Base-by-base conservation (phyloP, 1,140 invertebrate genomes). In the Zaprionus inermis region DNA sequence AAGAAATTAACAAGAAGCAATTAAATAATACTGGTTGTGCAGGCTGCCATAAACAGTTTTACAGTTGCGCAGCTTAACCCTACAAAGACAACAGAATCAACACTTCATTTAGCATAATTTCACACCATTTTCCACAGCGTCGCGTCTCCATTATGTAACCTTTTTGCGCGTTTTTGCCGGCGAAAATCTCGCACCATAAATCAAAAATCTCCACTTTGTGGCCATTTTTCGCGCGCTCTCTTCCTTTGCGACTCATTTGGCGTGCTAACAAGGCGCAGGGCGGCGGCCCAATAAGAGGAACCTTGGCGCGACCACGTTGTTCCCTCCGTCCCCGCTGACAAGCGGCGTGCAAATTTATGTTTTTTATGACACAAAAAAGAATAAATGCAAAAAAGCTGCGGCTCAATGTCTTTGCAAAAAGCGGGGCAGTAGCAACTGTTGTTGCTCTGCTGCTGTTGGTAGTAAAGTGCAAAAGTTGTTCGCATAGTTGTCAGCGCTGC, bases 401-500 rank as follows among this genome's bases (percentile, higher is more conserved):
- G 22, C 54, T 55, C 65, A 69, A 72, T 76, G 64, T 76, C 63
- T 75, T 74, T 65, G 59, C 38, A 60, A 60, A 67, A 70, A 60
- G 20, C 28, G 46, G 16, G 55, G 61, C 69, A 72, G 66, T 71
- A 73, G 46, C 57, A 61, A 70, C 49, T 71, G 52, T 60, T 46
- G 65, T 55, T 57, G 71, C 38, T 56, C 3, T 28, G 3, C 5
- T 28, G 24, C 3, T 28, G 71, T 38, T 61, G 70, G 80, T 52
- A 49, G 54, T 54, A 52, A 74, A 78, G 66, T 71, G 59, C 44
- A 65, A 64, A 75, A 75, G 59, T 72, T 86, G 83, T 83, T 90
- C 78, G 85, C 80, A 90, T 90, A 83, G 89, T 86, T 91, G 90
- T 90, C 90, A 91, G 90, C 74, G 82, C 79, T 74, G 73, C 81